Evolutionary conservation across 2,113 vertebrate species (phyloP), one percentile per base, ranked within the genome.

Genomic region (Benitochromis conjunctus): DNA sequence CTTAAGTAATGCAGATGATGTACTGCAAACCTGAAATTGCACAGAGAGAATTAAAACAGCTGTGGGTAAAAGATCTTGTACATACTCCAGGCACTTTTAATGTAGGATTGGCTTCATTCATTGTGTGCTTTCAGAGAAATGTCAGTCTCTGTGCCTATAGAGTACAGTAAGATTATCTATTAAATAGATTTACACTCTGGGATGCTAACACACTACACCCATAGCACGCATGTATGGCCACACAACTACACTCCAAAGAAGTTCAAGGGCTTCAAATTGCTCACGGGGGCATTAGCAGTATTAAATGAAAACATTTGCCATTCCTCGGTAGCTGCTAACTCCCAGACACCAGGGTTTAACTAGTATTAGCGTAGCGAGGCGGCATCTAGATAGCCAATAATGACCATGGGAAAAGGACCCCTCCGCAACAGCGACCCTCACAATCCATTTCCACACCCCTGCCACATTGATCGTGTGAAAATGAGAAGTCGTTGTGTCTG

Each of bases 261-360:
- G 84, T 95, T 92, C 83, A 91, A 88, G 90, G 87, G 80, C 88
- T 92, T 91, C 78, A 92, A 87, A 93, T 92, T 91, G 89, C 91
- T 93, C 87, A 92, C 91, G 84, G 82, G 88, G 88, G 89, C 88
- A 90, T 93, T 88, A 93, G 81, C 86, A 71, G 92, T 92, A 92
- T 92, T 92, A 95, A 92, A 91, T 92, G 92, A 94, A 94, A 94
- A 91, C 86, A 93, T 92, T 94, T 89, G 83, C 87, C 7, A 69
- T 93, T 91, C 62, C 46, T 85, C 78, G 74, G 87, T 87, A 83
- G 87, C 88, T 76, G 88, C 76, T 43, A 86, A 79, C 85, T 94
- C 92, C 89, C 86, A 91, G 88, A 87, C 81, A 92, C 66, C 56
- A n/a, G 84, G 89, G 81, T 92, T 95, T 92, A 92, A 93, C 86